Evolutionary conservation across 2,113 vertebrate species (phyloP).

Genomic region (Labeo rohita): DNA sequence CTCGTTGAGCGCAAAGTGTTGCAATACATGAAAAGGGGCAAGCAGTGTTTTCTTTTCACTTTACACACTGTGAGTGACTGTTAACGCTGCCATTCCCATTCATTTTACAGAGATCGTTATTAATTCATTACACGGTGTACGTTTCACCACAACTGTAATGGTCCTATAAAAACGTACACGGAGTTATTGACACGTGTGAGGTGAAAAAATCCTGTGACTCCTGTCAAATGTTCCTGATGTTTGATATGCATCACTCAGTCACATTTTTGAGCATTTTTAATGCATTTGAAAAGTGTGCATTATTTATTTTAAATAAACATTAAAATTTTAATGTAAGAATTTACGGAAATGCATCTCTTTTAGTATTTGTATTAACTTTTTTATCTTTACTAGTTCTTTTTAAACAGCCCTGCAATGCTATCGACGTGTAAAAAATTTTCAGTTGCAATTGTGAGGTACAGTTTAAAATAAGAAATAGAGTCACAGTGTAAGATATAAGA

Average conservation of each 20-base stretch:
- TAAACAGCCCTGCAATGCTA: not conserved
- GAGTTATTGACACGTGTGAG: not conserved
- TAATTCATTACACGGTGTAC: slow-evolving; percentile 1
- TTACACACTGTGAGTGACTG: slow-evolving; percentile 16
- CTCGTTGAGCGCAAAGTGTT: slow-evolving; percentile 23
- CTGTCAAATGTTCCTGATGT: not conserved
- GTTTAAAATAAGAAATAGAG: no score
- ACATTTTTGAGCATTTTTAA: not conserved
- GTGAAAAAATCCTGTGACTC: no score
- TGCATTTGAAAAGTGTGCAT: not conserved
- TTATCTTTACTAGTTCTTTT: not conserved
- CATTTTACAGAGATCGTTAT: slow-evolving; percentile 30
- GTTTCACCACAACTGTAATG: slow-evolving; percentile 11
- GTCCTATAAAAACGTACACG: not conserved
- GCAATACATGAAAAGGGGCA: slow-evolving; percentile 29
- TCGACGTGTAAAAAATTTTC: not conserved
- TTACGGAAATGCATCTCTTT: not conserved
- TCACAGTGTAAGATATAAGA: not conserved
- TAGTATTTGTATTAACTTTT: not conserved
- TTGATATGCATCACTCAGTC: not conserved
- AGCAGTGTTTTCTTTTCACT: slow-evolving; percentile 25
- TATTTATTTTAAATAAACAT: not conserved
- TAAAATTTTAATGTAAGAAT: no score
- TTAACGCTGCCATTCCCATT: slow-evolving; percentile 27
- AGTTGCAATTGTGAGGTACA: no score